Conservation (phyloP, 2,797 vertebrate genomes). For the Pangasius sanitwongsei region DNA sequence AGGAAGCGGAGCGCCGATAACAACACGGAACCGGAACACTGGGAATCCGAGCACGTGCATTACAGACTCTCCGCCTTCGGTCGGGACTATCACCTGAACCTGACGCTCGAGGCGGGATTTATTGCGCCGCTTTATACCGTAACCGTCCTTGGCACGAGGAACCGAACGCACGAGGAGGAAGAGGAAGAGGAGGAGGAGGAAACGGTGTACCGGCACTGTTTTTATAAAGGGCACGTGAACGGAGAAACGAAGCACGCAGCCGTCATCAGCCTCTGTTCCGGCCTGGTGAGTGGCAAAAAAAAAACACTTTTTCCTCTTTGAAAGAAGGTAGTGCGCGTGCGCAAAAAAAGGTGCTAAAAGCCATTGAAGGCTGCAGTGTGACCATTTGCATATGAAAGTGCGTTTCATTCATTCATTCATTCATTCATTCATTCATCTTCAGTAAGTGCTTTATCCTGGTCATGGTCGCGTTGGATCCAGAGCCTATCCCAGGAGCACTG, state of each 20-base stretch:
- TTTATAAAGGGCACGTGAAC: conserved; percentile 96
- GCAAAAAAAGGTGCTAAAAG: not conserved
- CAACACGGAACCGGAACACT: conserved; percentile 72
- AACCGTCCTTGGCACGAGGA: conserved; percentile 78
- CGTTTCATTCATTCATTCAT: not conserved
- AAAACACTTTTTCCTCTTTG: not conserved
- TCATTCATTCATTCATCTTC: conserved; percentile 6
- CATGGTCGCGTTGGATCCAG: not conserved
- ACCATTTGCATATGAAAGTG: not conserved
- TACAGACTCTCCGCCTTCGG: conserved; percentile 94
- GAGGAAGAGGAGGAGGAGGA: conserved; percentile 76
- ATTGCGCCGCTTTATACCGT: conserved; percentile 95
- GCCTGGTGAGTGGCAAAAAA: conserved; percentile 86
- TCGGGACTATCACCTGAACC: conserved; percentile 90
- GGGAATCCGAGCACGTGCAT: conserved; percentile 83
- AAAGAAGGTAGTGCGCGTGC: not conserved
- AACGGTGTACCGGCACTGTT: conserved; percentile 91
- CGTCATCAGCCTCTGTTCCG: conserved; percentile 96
- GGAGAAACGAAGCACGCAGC: conserved; percentile 86
- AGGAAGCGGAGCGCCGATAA: conserved; percentile 84
- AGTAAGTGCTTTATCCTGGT: not conserved
- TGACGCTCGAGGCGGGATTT: conserved; percentile 92
- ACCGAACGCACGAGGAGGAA: conserved; percentile 73
- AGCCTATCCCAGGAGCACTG: not conserved
- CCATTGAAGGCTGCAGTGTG: not conserved